phyloP scores from a whole-genome alignment of 2,113 vertebrate genomes.

The Maccullochella peelii region DNA sequence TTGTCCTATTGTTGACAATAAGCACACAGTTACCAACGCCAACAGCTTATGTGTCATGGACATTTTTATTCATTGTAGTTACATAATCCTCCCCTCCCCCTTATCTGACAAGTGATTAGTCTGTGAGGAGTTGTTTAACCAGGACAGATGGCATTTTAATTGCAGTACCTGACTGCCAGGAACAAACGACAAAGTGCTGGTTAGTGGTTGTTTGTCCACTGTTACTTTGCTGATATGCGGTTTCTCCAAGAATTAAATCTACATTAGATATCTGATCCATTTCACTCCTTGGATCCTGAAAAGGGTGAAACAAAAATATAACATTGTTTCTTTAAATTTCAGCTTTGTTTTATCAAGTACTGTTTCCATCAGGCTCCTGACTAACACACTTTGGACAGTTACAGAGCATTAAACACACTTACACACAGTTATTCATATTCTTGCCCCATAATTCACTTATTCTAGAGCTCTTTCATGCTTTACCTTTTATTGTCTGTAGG shows the following conservation, averaged over 20 bases:
- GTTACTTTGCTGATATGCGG: conserved; percentile 11
- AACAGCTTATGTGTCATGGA: conserved; percentile 41
- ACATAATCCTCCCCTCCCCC: conserved; percentile 54
- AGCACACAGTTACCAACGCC: conserved; percentile 34
- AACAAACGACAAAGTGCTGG: conserved; percentile 28
- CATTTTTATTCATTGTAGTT: conserved; percentile 61
- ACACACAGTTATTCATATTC: not conserved
- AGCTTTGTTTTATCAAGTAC: not conserved
- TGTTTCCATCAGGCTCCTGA: not conserved
- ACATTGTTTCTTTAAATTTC: not conserved
- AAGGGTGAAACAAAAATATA: not conserved
- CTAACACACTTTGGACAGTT: too few species aligned
- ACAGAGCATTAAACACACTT: too few species aligned
- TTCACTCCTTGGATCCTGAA: not conserved
- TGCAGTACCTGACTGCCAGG: conserved; percentile 58
- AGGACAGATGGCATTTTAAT: conserved; percentile 70
- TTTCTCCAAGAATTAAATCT: not conserved
- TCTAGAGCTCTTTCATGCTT: not conserved
- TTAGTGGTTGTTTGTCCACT: not conserved
- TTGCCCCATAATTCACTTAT: not conserved
- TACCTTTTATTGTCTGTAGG: not conserved
- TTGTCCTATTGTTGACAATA: conserved; percentile 26
- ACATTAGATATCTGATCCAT: not conserved
- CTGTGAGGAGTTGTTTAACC: conserved; percentile 62
- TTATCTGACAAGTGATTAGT: conserved; percentile 66